Base-by-base conservation (phyloP, 2,797 vertebrate species). In the Gymnocypris eckloni region DNA sequence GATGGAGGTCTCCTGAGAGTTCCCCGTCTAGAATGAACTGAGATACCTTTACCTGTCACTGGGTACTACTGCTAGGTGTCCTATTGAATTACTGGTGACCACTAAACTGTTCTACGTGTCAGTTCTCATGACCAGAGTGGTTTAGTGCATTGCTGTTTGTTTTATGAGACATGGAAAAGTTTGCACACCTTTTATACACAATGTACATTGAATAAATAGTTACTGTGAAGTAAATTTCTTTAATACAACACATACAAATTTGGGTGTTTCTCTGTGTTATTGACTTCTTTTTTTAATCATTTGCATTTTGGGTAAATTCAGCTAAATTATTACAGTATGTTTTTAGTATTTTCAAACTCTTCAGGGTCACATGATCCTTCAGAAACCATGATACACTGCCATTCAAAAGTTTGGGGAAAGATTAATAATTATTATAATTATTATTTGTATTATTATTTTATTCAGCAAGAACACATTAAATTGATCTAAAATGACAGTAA, bases 21-120 rank as follows among this genome's bases (percentile, higher is more conserved):
- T 83, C 80, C 78, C 82, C 70, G 79, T 87, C 83, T 84, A 90
- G 85, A 78, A 85, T 85, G 10, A 88, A 82, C 37, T 61, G 56
- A 72, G 87, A 90, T 90, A 90, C 80, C 77, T 87, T 89, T 89
- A 84, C 77, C 73, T 84, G 86, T 76, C 81, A 87, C 59, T 71
- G 13, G 67, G 52, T 70, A 43, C 82, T 83, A 89, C 86, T 86
- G 69, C 45, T 77, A 82, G 59, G 52, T 48, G 48, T 72, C 78
- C 61, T 86, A 85, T 87, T 75, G 20, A 70, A 73, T 86, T 87
- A 78, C 81, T 80, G 20, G 37, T 41, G 37, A 48, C 75, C 72
- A 81, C 64, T 78, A 43, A 73, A 45, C 70, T 85, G 16, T 61
- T 82, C 59, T 64, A 83, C 54, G 11, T 69, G 61, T 77, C 37